Base-by-base conservation (phyloP, 1,140 invertebrate species). In the Bombus affinis region DNA sequence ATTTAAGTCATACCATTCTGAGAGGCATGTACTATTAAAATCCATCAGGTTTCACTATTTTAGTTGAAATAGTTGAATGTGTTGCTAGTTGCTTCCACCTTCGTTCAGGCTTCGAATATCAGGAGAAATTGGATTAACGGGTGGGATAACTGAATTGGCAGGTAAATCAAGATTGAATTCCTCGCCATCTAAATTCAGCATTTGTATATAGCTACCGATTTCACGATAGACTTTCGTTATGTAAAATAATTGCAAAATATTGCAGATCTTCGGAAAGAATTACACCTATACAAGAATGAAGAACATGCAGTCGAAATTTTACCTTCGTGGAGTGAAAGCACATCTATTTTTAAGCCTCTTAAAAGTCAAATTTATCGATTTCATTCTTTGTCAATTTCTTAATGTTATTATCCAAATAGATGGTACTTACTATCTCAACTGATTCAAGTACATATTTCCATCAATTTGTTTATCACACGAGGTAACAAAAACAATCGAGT, bases 391-490 rank as follows among this genome's bases (percentile, higher is more conserved):
- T 22, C 0, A 8, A 53, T 53, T 22, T 22, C 5, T 53, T 18
- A 53, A 8, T 53, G 18, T 22, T 22, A 53, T 53, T 22, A 53
- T 6, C 18, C 18, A 53, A 22, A 22, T 53, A 53, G 47, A 22
- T 53, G 6, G 1, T 53, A 22, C 0, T 53, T 22, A 6, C 18
- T 18, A 8, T 22, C 47, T 22, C 1, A 8, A 53, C 0, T 2
- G 18, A 53, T 18, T 18, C 18, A 53, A 5, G 18, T 8, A 22
- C 5, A 53, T 53, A 1, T 53, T 53, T 0, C 18, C 47, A 22
- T 22, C 18, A 53, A 53, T 6, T 22, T 53, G 47, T 53, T 53
- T 53, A 22, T 53, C 4, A 53, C 47, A 6, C 1, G 18, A 18
- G 47, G 0, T 22, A 53, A 47, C 44, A 47, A 4, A 18, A 15